A percentile compares a stretch with the other conserved stretches of the same genome.
Conservation (phyloP, 2,888 invertebrate species). For the Halictus ligatus region DNA sequence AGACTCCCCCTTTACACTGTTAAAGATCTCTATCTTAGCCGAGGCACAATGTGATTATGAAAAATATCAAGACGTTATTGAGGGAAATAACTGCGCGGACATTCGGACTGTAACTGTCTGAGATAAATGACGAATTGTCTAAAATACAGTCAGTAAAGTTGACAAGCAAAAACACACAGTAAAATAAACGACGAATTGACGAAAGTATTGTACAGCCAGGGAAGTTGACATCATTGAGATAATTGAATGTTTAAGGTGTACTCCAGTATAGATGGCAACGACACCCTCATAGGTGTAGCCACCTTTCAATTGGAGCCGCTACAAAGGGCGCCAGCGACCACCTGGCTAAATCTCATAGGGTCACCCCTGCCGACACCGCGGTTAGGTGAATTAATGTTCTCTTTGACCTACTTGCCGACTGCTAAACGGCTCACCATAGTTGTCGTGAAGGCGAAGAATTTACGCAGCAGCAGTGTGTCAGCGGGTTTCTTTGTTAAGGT, state of each 20-base stretch:
- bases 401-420: conserved; percentile 92
- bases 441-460: conserved; percentile 91
- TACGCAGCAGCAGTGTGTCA: conserved; percentile 87
- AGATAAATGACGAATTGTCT: neutral
- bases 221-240: neutral
- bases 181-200: neutral
- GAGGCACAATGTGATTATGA: too few relatives aligned
- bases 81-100: neutral
- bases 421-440: conserved; percentile 92
- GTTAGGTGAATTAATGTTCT: conserved; percentile 93
- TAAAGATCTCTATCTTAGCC: neutral
- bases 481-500: conserved; percentile 93
- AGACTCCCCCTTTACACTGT: neutral
- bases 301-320: conserved; percentile 77
- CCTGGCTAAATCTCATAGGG: conserved; percentile 92
- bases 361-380: conserved; percentile 86
- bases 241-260: conserved; percentile 72
- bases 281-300: conserved; percentile 79
- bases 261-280: conserved; percentile 73
- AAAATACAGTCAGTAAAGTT: neutral
- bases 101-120: neutral
- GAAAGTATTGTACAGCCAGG: neutral
- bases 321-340: conserved; percentile 89
- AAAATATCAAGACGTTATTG: neutral
- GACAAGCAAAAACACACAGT: neutral